Base-by-base conservation (phyloP, 2,797 vertebrate species). In the Acridotheres tristis region DNA sequence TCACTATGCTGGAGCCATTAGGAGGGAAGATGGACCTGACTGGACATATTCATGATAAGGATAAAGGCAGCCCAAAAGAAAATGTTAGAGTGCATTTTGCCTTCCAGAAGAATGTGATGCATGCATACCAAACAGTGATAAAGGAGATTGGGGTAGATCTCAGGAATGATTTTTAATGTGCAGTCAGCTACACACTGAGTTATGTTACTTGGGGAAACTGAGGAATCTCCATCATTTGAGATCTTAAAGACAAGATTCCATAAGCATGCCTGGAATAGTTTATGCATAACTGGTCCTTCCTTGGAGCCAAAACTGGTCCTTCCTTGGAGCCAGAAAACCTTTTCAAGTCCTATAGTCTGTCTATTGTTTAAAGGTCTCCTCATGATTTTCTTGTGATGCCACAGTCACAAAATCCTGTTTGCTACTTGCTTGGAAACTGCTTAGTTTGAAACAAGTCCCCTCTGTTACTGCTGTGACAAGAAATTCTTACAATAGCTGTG, bases 171-270 rank as follows among this genome's bases (percentile, higher is more conserved):
- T 89, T 86, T 82, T 76, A 66, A 90, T 50, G 67, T 76, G 42
- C 42, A 84, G 45, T 80, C 71, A 85, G 74, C 38, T 90, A 48
- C 0, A 0, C 29, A 40, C 23, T 1, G 2, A 76, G 43, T 79
- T 53, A 53, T 23, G 34, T 88, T 90, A 93, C 73, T 62, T 85
- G 43, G 53, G 25, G 55, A 96, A 95, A 91, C 16, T 30, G 93
- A 91, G 91, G 45, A 68, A 73, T 72, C 40, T 66, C 63, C 38
- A 22, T 74, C 45, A 29, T 58, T 68, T 55, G 58, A 74, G 58
- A 65, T 88, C 66, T 90, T 75, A 68, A 78, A 88, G 54, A 75
- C n/a, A 32, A 71, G 9, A 75, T 85, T 88, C 73, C 42, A 78
- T 84, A 85, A 81, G 47, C 43, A 26, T 90, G 38, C 36, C 62